A percentile compares a stretch with the other conserved stretches of the same genome.
These are phyloP conservation scores for Ammodytes marinus DNA, from an alignment of 2,113 vertebrate species.

Conservation along the genomic window DNA sequence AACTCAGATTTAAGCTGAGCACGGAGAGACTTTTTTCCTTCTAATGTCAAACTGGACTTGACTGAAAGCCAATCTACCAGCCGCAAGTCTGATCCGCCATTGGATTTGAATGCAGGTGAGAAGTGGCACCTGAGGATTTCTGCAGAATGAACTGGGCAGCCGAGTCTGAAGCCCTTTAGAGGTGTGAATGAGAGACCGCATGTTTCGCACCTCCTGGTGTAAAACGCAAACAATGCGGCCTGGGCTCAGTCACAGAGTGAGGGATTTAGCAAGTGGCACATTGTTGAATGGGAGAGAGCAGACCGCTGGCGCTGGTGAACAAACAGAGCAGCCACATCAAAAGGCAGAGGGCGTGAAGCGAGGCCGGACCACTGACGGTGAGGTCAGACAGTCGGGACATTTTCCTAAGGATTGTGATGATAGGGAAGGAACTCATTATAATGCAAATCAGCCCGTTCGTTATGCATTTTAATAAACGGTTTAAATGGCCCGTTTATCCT, in stretches of 20 bases:
- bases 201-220: slow-evolving; percentile 73
- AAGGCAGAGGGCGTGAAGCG: slow-evolving; percentile 59
- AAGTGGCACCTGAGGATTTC: slow-evolving; percentile 49
- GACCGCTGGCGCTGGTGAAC: slow-evolving; percentile 82
- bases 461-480: not conserved
- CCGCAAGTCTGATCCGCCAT: too few species aligned
- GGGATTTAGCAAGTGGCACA: slow-evolving; percentile 72
- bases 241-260: slow-evolving; percentile 38
- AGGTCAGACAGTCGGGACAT: slow-evolving; percentile 62
- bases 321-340: slow-evolving; percentile 79
- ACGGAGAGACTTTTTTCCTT: not conserved
- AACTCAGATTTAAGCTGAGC: not conserved
- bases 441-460: not conserved
- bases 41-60: not conserved
- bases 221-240: slow-evolving; percentile 69
- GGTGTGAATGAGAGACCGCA: slow-evolving; percentile 46
- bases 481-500: not conserved
- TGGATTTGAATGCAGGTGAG: slow-evolving; percentile 56
- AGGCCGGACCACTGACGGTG: slow-evolving; percentile 28
- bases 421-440: not conserved
- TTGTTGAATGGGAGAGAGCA: slow-evolving; percentile 76
- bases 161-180: not conserved
- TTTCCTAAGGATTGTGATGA: slow-evolving; percentile 21
- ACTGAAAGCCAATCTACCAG: not conserved
- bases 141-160: not conserved